Evolutionary conservation across 2,888 invertebrate species (phyloP).

Genomic region (Sturmia bella): DNA sequence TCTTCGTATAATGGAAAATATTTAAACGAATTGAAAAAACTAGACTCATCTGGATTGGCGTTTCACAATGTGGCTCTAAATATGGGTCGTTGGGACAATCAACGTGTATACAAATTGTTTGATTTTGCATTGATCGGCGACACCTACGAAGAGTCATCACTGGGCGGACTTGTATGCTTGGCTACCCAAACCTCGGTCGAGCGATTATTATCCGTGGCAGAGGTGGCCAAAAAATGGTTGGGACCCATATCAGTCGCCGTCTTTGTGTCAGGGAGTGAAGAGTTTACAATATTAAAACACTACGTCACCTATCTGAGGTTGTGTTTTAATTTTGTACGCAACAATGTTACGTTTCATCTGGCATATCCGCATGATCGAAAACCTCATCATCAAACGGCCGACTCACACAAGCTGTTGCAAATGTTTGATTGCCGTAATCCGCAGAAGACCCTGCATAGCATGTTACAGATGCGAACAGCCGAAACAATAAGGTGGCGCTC

Average conservation of each 20-base stretch:
- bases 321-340: slow-evolving; percentile 88
- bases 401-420: slow-evolving; percentile 87
- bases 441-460: slow-evolving; percentile 84
- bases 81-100: slow-evolving; percentile 89
- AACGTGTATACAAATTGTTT: slow-evolving; percentile 87
- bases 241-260: slow-evolving; percentile 93
- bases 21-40: slow-evolving; percentile 32
- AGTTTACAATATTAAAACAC: slow-evolving; percentile 87
- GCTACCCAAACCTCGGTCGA: slow-evolving; percentile 94
- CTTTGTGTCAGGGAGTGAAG: slow-evolving; percentile 90
- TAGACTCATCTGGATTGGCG: slow-evolving; percentile 74
- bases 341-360: slow-evolving; percentile 89
- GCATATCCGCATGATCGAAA: slow-evolving; percentile 85
- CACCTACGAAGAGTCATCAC: slow-evolving; percentile 82
- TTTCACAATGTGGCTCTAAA: slow-evolving; percentile 85
- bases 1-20: slow-evolving; percentile 10
- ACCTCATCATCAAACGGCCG: slow-evolving; percentile 77
- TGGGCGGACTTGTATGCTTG: slow-evolving; percentile 85
- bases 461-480: slow-evolving; percentile 84
- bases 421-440: slow-evolving; percentile 86
- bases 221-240: slow-evolving; percentile 91
- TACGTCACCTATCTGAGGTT: slow-evolving; percentile 89
- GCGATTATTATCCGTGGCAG: slow-evolving; percentile 88
- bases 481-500: slow-evolving; percentile 88
- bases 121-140: slow-evolving; percentile 89